Base-by-base conservation (phyloP, 2,888 invertebrate species). In the Lasius platythorax region DNA sequence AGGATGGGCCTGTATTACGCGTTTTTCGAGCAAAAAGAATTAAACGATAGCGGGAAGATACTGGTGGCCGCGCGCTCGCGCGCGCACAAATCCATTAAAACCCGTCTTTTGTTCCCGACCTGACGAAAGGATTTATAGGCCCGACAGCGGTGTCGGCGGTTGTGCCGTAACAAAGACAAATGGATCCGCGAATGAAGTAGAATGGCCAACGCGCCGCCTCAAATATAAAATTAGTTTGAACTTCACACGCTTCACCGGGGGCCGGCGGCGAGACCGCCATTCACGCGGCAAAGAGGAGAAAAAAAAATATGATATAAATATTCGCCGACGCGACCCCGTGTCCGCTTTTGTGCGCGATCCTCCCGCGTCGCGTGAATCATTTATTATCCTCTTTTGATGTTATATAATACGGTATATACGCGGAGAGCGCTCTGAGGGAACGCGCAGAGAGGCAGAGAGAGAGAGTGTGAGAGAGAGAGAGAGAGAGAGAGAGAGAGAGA, bases 91-190 rank as follows among this genome's bases (percentile, higher is more conserved):
- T 81, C 79, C 73, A 81, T 81, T 81, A 81, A 81, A 81, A 72
- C 61, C 73, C 61, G 46, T 72, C 79, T 72, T 81, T 81, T 81
- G 79, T 81, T 81, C 73, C 73, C 79, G 37, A 30, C 46, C 73
- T 72, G 79, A 46, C 79, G 79, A 72, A 81, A 81, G 79, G 73
- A 81, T 81, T 81, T 81, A 81, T 81, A 81, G 79, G 72, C 79
- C 46, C 37, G 79, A 70, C 79, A 58, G 72, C 43, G 33, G 72
- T 46, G 73, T 72, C 73, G 72, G 58, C 72, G 58, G 72, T 61
- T 61, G 79, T 28, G 73, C 73, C 61, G 73, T 81, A 81, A 81
- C 79, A 81, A 81, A 81, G 73, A 81, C 79, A 72, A 81, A 81
- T 81, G 79, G 73, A 81, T 81, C 61, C 79, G 37, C 66, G 79